Conservation (phyloP, 2,113 vertebrate genomes). For the Percopsis transmontana region DNA sequence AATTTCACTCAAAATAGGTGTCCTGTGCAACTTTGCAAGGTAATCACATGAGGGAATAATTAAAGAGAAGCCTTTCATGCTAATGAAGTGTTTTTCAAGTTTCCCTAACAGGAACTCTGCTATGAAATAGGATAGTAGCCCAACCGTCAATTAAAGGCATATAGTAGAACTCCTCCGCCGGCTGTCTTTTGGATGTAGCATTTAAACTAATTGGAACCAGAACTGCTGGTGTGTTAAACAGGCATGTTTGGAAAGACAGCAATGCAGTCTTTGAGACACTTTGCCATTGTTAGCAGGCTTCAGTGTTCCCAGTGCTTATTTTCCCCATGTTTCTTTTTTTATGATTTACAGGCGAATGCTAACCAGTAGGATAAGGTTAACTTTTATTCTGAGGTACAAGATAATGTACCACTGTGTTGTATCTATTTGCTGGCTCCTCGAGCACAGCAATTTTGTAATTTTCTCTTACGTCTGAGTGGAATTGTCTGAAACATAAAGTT, state of each 20-base stretch:
- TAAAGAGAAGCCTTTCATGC: slow-evolving; percentile 54
- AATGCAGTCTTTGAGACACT: slow-evolving; percentile 43
- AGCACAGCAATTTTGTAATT: slow-evolving; percentile 13
- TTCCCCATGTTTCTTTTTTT: slow-evolving; percentile 20
- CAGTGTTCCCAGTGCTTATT: slow-evolving; percentile 33
- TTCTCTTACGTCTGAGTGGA: too few species aligned
- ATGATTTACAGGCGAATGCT: slow-evolving; percentile 36
- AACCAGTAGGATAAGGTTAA: slow-evolving; percentile 19
- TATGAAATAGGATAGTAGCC: slow-evolving; percentile 65
- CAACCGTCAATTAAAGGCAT: slow-evolving; percentile 64
- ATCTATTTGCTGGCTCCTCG: too few species aligned
- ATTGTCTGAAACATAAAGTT: too few species aligned
- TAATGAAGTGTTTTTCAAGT: slow-evolving; percentile 67
- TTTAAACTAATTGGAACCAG: slow-evolving; percentile 71
- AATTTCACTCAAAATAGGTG: slow-evolving; percentile 45
- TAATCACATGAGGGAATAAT: slow-evolving; percentile 52
- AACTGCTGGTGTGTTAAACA: slow-evolving; percentile 53
- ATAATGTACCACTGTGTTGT: slow-evolving; percentile 5
- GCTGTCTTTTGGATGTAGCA: slow-evolving; percentile 52
- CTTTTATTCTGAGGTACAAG: slow-evolving; percentile 24
- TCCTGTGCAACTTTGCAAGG: slow-evolving; percentile 31
- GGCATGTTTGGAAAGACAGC: slow-evolving; percentile 54
- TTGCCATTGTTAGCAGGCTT: slow-evolving; percentile 39
- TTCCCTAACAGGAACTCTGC: slow-evolving; percentile 42
- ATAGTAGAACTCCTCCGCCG: slow-evolving; percentile 39